phyloP scores from a whole-genome alignment of 2,888 invertebrate genomes.

The Synergus japonicus region DNA sequence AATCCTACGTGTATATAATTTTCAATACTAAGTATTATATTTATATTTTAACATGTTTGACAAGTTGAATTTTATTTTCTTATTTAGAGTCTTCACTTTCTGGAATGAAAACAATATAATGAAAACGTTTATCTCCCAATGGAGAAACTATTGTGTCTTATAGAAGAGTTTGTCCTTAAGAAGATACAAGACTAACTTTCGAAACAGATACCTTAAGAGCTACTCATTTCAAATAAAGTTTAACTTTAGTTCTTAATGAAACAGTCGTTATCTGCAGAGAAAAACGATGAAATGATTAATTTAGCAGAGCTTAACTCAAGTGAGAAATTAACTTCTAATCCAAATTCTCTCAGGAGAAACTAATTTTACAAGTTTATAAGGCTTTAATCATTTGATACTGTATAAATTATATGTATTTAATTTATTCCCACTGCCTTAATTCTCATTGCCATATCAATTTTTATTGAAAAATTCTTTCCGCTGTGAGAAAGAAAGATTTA shows the following conservation, averaged over 20 bases:
- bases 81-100: background rate
- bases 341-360: background rate
- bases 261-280: conserved; percentile 1
- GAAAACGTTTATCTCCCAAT: conserved; percentile 7
- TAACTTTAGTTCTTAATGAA: conserved; percentile 2
- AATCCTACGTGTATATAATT: too few species aligned
- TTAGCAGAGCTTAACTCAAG: background rate
- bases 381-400: background rate
- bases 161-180: background rate
- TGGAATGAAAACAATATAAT: background rate
- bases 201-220: conserved; percentile 13
- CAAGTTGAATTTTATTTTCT: too few species aligned
- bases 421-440: too few species aligned
- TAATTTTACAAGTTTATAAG: background rate
- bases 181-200: conserved; percentile 15
- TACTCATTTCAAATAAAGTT: background rate
- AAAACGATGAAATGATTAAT: conserved; percentile 14
- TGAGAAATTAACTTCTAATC: conserved; percentile 14
- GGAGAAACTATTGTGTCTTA: background rate
- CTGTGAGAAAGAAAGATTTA: background rate
- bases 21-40: too few species aligned
- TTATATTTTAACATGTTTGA: too few species aligned
- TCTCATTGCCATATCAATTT: background rate
- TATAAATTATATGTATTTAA: background rate
- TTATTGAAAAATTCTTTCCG: background rate